These are phyloP conservation scores for Collichthys lucidus DNA, from an alignment of 2,113 vertebrate genomes.

Conservation along the genomic window DNA sequence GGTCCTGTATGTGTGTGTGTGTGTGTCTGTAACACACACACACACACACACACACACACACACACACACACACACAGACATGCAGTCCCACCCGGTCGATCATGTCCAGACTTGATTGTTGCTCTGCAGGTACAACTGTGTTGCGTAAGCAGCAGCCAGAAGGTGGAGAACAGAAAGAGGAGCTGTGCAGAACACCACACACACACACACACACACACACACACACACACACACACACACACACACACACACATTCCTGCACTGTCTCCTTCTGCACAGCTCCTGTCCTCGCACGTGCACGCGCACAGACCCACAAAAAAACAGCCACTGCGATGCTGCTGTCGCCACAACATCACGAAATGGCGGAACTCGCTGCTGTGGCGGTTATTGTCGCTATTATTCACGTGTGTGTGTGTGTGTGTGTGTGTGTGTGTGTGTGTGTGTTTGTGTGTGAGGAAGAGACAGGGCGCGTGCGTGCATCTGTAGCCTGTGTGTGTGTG, in stretches of 20 bases:
- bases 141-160: constrained; percentile 70
- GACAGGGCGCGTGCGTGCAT: neutral
- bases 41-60: constrained; percentile 6
- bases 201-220: constrained; percentile 11
- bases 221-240: constrained; percentile 10
- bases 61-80: constrained; percentile 25
- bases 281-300: constrained; percentile 13
- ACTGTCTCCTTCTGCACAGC: constrained; percentile 31
- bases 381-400: constrained; percentile 63
- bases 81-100: constrained; percentile 54
- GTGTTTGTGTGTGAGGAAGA: neutral
- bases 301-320: constrained; percentile 15
- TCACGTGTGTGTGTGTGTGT: constrained; percentile 29
- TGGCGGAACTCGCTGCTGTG: constrained; percentile 79
- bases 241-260: constrained; percentile 65
- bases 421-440: constrained; percentile 1
- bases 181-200: constrained; percentile 17
- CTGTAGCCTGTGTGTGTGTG: neutral
- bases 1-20: neutral
- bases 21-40: neutral
- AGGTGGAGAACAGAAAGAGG: constrained; percentile 14
- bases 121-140: constrained; percentile 77
- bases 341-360: constrained; percentile 79
- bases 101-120: constrained; percentile 75
- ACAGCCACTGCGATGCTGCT: constrained; percentile 63